These are phyloP conservation scores for Furnarius figulus DNA, from an alignment of 2,113 vertebrate species.

Conservation along the genomic window DNA sequence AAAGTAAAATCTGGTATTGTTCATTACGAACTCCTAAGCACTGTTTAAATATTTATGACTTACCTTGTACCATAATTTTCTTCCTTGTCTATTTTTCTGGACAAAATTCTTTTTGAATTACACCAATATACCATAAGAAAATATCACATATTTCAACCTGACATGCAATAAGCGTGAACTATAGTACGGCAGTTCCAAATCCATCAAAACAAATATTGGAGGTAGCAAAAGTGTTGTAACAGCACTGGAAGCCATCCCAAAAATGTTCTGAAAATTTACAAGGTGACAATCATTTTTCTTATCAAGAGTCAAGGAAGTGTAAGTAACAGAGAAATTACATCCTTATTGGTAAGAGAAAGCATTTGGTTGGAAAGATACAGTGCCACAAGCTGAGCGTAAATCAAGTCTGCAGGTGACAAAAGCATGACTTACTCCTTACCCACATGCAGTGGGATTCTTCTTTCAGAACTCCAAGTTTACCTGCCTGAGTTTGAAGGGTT, in stretches of 20 bases:
- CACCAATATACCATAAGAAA: neutral
- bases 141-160: neutral
- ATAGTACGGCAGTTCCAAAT: neutral
- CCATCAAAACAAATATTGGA: neutral
- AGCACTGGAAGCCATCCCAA: neutral
- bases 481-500: neutral
- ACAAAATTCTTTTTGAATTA: neutral
- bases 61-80: neutral
- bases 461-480: neutral
- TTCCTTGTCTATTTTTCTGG: neutral
- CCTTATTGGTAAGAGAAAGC: neutral
- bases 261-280: constrained; percentile 11
- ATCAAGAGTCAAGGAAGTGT: constrained; percentile 14
- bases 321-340: constrained; percentile 30
- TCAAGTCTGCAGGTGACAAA: neutral
- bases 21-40: neutral
- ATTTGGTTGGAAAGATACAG: neutral
- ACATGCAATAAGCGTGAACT: neutral
- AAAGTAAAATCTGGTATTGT: neutral
- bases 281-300: neutral
- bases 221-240: neutral
- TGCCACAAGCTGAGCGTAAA: neutral
- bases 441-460: neutral
- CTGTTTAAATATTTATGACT: neutral
- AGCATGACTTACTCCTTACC: neutral